Percentiles rank a stretch among this genome's conserved stretches.
phyloP scores from a whole-genome alignment of 1,140 invertebrate genomes.

The Sminthurinus signatus region DNA sequence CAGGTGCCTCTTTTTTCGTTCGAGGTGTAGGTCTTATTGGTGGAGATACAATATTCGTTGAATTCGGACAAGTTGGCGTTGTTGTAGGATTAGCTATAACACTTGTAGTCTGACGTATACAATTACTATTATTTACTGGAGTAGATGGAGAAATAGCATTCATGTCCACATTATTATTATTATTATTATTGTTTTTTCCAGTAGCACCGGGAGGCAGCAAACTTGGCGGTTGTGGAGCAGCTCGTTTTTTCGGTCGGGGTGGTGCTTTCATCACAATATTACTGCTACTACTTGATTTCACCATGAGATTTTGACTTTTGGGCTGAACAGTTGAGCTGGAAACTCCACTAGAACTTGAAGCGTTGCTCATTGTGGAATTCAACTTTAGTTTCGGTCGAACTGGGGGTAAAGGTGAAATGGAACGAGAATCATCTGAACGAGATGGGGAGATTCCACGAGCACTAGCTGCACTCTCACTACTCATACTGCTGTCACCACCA shows the following conservation, averaged over 20 bases:
- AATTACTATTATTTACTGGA: background rate
- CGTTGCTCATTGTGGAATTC: slow-evolving; percentile 28
- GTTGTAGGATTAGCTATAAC: background rate
- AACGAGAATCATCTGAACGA: slow-evolving; percentile 45
- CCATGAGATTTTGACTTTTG: slow-evolving; percentile 6
- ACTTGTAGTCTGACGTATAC: background rate
- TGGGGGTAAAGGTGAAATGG: slow-evolving; percentile 47
- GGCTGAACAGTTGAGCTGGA: slow-evolving; percentile 17
- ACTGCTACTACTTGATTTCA: background rate
- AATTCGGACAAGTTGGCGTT: too few species aligned
- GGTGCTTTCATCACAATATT: slow-evolving; percentile 5
- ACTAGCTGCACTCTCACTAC: slow-evolving; percentile 50
- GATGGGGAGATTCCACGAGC: slow-evolving; percentile 48
- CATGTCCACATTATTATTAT: slow-evolving; percentile 11
- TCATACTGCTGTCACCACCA: slow-evolving; percentile 47
- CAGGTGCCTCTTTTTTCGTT: slow-evolving; percentile 44
- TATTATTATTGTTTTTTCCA: background rate
- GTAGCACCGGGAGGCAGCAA: background rate
- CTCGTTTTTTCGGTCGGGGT: slow-evolving; percentile 34
- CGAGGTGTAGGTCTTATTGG: slow-evolving; percentile 23
- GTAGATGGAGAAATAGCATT: background rate
- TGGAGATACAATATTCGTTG: background rate
- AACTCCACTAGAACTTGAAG: slow-evolving; percentile 32
- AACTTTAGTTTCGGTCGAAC: slow-evolving; percentile 38
- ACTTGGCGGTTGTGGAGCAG: slow-evolving; percentile 33